A percentile compares a stretch with the other conserved stretches of the same genome.
phyloP scores from a whole-genome alignment of 2,888 invertebrate species.

The Nephrotoma appendiculata region DNA sequence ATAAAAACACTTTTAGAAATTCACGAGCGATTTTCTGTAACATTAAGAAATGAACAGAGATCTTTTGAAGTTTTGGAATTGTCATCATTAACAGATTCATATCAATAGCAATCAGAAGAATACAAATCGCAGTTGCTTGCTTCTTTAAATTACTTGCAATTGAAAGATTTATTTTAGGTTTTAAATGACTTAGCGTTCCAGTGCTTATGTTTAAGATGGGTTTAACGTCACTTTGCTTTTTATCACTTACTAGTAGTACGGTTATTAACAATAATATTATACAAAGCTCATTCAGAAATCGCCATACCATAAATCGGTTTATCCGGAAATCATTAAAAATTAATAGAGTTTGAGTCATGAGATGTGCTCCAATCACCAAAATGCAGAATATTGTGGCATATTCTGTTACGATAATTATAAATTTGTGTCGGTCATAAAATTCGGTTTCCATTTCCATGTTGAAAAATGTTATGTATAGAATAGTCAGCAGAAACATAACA shows the following conservation, averaged over 20 bases:
- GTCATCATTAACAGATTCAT: slow-evolving; percentile 64
- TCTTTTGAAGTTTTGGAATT: slow-evolving; percentile 42
- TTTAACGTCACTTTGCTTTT: neutral
- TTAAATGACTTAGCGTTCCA: neutral
- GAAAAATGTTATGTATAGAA: neutral
- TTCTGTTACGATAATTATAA: neutral
- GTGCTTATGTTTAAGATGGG: neutral
- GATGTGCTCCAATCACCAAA: neutral
- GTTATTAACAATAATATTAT: neutral
- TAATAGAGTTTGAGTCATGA: neutral
- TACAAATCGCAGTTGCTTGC: slow-evolving; percentile 45
- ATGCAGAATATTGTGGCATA: neutral
- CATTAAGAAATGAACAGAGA: slow-evolving; percentile 74
- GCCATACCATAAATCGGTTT: neutral
- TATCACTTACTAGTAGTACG: neutral
- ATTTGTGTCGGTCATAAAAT: neutral
- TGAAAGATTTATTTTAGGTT: slow-evolving; percentile 36
- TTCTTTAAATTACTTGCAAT: slow-evolving; percentile 20
- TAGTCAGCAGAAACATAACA: neutral
- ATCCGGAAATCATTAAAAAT: neutral
- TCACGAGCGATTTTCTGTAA: slow-evolving; percentile 63
- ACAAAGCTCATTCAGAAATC: neutral
- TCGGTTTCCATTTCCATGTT: neutral
- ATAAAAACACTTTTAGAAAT: slow-evolving; percentile 61
- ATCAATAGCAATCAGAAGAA: slow-evolving; percentile 62